phyloP scores from a whole-genome alignment of 1,140 invertebrate species.

The Megalopta genalis region DNA sequence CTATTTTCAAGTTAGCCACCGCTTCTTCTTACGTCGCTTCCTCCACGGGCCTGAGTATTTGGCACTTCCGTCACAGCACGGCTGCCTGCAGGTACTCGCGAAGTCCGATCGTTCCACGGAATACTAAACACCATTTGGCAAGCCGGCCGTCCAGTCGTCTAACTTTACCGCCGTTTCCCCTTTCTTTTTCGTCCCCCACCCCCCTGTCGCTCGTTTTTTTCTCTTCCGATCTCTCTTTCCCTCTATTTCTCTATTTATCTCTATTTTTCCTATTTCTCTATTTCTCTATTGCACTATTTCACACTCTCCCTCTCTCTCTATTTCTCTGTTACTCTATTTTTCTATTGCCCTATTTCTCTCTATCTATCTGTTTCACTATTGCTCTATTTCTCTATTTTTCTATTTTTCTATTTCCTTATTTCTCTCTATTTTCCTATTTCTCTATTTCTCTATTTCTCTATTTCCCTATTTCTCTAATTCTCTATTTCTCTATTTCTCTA shows the following conservation, averaged over 20 bases:
- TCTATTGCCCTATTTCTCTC: too few relatives aligned
- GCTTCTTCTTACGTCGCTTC: background rate
- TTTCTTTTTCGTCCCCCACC: background rate
- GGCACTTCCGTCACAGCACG: conserved; percentile 71
- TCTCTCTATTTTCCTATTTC: too few relatives aligned
- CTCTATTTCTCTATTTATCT: background rate
- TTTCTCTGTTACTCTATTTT: too few relatives aligned
- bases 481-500: too few relatives aligned
- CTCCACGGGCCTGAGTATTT: conserved; percentile 61
- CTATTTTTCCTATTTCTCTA: too few relatives aligned
- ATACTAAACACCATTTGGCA: conserved; percentile 77
- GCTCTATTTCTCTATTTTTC: too few relatives aligned
- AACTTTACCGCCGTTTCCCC: conserved; percentile 26
- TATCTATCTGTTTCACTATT: too few relatives aligned
- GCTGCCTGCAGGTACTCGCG: conserved; percentile 68
- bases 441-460: background rate
- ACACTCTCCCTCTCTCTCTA: too few relatives aligned
- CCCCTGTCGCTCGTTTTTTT: background rate
- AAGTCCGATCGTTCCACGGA: conserved; percentile 66
- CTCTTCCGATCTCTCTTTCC: background rate
- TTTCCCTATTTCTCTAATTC: too few relatives aligned
- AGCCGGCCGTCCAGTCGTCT: conserved; percentile 53
- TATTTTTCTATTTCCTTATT: too few relatives aligned
- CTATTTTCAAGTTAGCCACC: conserved; percentile 32
- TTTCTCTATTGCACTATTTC: background rate